Evolutionary conservation across 2,113 vertebrate species (phyloP), one percentile per base, ranked within the genome.

Genomic region (Nothocercus nigrocapillus): DNA sequence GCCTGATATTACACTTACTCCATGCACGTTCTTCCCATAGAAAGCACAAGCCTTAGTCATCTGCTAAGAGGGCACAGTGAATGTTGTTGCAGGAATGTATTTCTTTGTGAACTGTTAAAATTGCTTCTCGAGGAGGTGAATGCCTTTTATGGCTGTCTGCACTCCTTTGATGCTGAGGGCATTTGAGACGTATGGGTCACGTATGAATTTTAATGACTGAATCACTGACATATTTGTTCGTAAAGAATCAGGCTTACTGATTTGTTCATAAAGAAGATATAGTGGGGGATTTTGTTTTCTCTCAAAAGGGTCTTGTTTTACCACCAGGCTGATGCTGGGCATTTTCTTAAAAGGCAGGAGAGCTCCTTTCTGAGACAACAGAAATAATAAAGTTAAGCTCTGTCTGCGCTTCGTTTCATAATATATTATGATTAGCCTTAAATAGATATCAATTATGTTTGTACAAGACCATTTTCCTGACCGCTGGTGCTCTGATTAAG

Each of bases 401-500:
- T 86, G 58, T 18, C 75, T 96, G 83, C 61, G 95, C 93, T 93
- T 89, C 85, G 61, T 77, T 96, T 94, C 59, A 21, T 77, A 88
- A 79, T 88, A 77, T 76, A 84, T 53, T 38, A 67, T 27, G 25
- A 92, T 90, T 92, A 94, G 19, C 24, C 47, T 84, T 59, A 95
- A 95, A 91, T 62, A 72, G 25, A 24, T 67, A 91, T 89, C 67
- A 90, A 85, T 89, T 89, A 85, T 93, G 85, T 89, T 95, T 84
- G 54, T 80, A 85, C 45, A 70, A 49, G 59, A 59, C 73, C 36
- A 79, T 78, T 95, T 80, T 68, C 56, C 66, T 83, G 66, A 24
- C 32, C 72, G 58, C 36, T 93, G 9, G 82, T 90, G 54, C 61
- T 49, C 82, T 94, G 85, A 90, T 95, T 91, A 95, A 88, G 67